Base-by-base conservation (phyloP, 2,888 invertebrate species). In the Cinara cedri region DNA sequence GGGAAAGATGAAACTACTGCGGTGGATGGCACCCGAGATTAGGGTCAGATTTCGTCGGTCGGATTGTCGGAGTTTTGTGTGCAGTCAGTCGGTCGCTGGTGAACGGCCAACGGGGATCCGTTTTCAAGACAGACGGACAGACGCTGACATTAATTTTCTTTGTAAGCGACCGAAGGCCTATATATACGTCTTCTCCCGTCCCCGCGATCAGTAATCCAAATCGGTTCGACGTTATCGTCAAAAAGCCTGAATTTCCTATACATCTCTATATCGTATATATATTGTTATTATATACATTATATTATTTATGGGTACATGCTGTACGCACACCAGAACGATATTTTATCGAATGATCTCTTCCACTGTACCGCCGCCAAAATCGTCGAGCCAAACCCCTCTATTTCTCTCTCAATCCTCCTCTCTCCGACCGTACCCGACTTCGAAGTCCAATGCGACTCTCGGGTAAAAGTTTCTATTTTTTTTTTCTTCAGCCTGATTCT, bases 131-230 rank as follows among this genome's bases (percentile, higher is more conserved):
- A 68, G 76, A 60, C 76, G 24, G 55, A 68, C 68, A 60, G 76
- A 60, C 78, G 60, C 78, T 51, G 78, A 78, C 60, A 78, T 78
- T 78, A 68, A 62, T 78, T 78, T 70, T 78, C 78, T 60, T 26
- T 44, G 26, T 55, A 66, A 66, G 57, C 75, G 46, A 24, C 21
- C 19, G 16, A 71, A 34, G 6, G 34, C 34, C 34, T 34, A 4
- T 34, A 34, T 34, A 34, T 6, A 6, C 34, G 34, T 34, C n/a
- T 44, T 55, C 51, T 62, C 24, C 14, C 62, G 62, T 19, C 49
- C 62, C 21, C 21, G 14, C 49, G 19, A 34, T 34, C 34, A 42
- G 49, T 62, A 74, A 74, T 74, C 72, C 62, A 42, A 74, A 74
- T 74, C 62, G 51, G 14, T 63, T 55, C 54, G 14, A 21, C 42